A percentile compares a stretch with the other conserved stretches of the same genome.
phyloP scores from a whole-genome alignment of 2,888 invertebrate genomes.

The Parascotia fuliginaria region DNA sequence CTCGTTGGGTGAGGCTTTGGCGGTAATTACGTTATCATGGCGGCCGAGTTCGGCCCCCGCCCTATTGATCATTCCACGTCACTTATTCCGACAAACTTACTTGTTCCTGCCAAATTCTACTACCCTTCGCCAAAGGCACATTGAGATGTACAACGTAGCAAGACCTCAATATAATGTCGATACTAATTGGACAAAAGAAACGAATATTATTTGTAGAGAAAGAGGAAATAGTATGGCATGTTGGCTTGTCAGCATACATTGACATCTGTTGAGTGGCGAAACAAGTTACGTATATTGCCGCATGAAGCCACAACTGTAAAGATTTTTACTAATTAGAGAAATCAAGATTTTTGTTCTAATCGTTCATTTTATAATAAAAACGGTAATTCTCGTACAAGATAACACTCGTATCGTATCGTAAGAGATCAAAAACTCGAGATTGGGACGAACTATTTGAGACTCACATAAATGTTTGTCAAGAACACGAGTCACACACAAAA shows the following conservation, averaged over 20 bases:
- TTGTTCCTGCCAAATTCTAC: conserved; percentile 51
- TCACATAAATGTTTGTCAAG: too few species aligned
- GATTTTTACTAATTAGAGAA: too few species aligned
- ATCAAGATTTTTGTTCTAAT: too few species aligned
- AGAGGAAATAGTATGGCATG: too few species aligned
- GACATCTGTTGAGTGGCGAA: neutral
- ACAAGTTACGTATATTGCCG: neutral
- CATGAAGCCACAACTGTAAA: too few species aligned
- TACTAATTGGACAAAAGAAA: conserved; percentile 19
- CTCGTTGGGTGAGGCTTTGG: conserved; percentile 56
- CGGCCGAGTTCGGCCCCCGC: conserved; percentile 55
- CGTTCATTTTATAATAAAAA: too few species aligned
- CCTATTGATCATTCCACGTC: conserved; percentile 78
- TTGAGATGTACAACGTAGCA: conserved; percentile 23
- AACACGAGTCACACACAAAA: too few species aligned
- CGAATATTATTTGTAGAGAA: neutral
- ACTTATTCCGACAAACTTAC: conserved; percentile 64
- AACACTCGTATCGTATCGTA: too few species aligned
- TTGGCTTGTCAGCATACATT: too few species aligned
- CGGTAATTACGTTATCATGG: conserved; percentile 74
- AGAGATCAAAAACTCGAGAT: too few species aligned
- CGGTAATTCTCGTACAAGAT: too few species aligned
- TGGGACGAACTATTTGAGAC: too few species aligned
- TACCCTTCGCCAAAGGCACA: conserved; percentile 41
- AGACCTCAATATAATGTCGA: conserved; percentile 14